Percentiles rank a stretch among this genome's conserved stretches.
Evolutionary conservation across 2,888 invertebrate species (phyloP).

Genomic region (Drosophila mercatorum): DNA sequence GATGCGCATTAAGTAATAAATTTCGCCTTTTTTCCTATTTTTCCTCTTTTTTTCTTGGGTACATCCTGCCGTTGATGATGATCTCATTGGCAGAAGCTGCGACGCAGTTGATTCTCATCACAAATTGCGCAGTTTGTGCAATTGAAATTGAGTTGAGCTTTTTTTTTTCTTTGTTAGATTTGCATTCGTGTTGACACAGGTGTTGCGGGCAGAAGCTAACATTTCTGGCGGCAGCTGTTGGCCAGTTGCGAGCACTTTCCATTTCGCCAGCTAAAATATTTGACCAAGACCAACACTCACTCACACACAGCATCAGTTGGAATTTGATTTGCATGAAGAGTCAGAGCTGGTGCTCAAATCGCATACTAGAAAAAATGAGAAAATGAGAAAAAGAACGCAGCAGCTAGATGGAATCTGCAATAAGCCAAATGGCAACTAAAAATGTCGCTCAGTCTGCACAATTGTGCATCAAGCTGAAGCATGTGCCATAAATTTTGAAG

Average conservation of each 20-base stretch:
- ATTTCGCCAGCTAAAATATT: conserved; percentile 59
- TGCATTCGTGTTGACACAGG: conserved; percentile 48
- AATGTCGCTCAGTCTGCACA: conserved; percentile 38
- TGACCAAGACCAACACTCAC: conserved; percentile 44
- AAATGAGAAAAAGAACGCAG: conserved; percentile 6
- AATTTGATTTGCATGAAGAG: conserved; percentile 72
- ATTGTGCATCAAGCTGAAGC: conserved; percentile 25
- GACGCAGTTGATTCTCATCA: conserved; percentile 53
- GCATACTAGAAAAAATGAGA: conserved; percentile 6
- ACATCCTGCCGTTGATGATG: conserved; percentile 15
- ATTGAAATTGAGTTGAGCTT: conserved; percentile 21
- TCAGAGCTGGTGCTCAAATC: conserved; percentile 35
- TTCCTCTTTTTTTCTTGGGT: conserved; percentile 24
- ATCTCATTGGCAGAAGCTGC: conserved; percentile 36
- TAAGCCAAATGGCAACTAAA: conserved; percentile 65
- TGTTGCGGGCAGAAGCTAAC: conserved; percentile 21
- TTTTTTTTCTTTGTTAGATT: background rate
- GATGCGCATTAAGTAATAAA: conserved; percentile 77
- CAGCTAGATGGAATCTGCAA: conserved; percentile 63
- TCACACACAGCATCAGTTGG: conserved; percentile 34
- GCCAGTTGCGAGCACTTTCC: conserved; percentile 49
- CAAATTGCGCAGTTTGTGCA: conserved; percentile 53
- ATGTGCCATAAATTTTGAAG: conserved; percentile 68
- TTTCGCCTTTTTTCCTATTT: conserved; percentile 20
- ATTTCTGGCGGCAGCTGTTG: conserved; percentile 27